Percentiles rank a stretch among this genome's conserved stretches.
Evolutionary conservation across 92 coral and sea anemone genomes (phyloP).

Genomic region (Palythoa grandis): DNA sequence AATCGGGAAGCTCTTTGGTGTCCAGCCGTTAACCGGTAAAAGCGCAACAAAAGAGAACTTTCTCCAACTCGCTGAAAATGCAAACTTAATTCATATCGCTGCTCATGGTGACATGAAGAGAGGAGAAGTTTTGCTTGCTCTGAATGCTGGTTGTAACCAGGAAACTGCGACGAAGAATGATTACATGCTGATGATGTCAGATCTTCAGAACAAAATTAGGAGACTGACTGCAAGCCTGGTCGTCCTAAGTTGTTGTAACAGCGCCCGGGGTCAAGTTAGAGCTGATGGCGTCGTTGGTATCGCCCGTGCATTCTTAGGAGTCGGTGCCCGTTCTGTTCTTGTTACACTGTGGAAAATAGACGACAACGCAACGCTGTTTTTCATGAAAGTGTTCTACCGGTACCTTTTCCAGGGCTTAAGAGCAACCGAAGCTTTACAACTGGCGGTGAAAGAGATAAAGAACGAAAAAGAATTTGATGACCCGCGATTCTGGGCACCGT

Average conservation of each 20-base stretch:
- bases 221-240: neutral
- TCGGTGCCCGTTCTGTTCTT: neutral
- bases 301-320: slow-evolving; percentile 4
- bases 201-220: neutral
- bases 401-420: neutral
- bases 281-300: slow-evolving; percentile 4
- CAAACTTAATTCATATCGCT: neutral
- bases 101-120: neutral
- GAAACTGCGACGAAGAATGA: neutral
- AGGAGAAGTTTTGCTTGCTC: slow-evolving; percentile 1
- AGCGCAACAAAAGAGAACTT: neutral
- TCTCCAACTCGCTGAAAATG: neutral
- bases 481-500: slow-evolving; percentile 4
- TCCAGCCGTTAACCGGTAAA: neutral
- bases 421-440: neutral
- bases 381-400: neutral
- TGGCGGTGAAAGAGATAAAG: neutral
- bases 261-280: slow-evolving; percentile 1
- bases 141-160: neutral
- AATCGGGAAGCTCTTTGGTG: neutral
- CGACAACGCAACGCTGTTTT: neutral
- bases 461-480: neutral
- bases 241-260: neutral
- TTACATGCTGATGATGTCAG: neutral
- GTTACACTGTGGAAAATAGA: slow-evolving; percentile 1